phyloP scores from a whole-genome alignment of 2,888 invertebrate genomes.

The Meandrusa payeni region DNA sequence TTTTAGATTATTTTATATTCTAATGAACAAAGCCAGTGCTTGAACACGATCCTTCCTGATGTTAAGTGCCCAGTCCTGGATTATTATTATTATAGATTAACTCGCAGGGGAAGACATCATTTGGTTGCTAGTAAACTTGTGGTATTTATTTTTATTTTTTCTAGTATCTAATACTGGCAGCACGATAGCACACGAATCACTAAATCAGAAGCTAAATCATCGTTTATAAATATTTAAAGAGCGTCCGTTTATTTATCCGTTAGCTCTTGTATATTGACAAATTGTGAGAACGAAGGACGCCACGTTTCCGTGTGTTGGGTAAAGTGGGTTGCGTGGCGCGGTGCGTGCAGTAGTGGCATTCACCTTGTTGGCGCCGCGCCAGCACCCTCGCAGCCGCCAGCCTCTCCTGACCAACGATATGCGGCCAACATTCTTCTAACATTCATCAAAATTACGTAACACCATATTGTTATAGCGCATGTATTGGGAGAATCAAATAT shows the following conservation, averaged over 20 bases:
- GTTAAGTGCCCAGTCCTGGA: too few relatives aligned
- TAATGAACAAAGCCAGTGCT: too few relatives aligned
- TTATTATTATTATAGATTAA: too few relatives aligned
- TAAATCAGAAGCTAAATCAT: too few relatives aligned
- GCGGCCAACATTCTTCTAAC: conserved; percentile 36
- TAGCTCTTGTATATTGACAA: conserved; percentile 23
- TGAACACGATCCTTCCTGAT: too few relatives aligned
- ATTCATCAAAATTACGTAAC: conserved; percentile 37
- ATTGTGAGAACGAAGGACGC: conserved; percentile 27
- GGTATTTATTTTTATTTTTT: too few relatives aligned
- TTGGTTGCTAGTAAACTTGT: too few relatives aligned
- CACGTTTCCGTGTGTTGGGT: conserved; percentile 55
- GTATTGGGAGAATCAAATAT: conserved; percentile 8
- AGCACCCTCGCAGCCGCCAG: conserved; percentile 37
- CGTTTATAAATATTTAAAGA: not conserved
- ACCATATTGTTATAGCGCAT: conserved; percentile 30
- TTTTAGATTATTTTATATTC: too few relatives aligned
- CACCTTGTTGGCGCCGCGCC: conserved; percentile 76
- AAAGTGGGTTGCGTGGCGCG: conserved; percentile 68
- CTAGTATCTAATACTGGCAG: too few relatives aligned
- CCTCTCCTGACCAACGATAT: conserved; percentile 24
- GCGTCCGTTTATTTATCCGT: conserved; percentile 6
- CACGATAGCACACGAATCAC: too few relatives aligned
- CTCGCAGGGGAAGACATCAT: too few relatives aligned
- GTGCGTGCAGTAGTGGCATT: conserved; percentile 73